phyloP scores from a whole-genome alignment of 2,888 invertebrate species.

The Thera britannica region DNA sequence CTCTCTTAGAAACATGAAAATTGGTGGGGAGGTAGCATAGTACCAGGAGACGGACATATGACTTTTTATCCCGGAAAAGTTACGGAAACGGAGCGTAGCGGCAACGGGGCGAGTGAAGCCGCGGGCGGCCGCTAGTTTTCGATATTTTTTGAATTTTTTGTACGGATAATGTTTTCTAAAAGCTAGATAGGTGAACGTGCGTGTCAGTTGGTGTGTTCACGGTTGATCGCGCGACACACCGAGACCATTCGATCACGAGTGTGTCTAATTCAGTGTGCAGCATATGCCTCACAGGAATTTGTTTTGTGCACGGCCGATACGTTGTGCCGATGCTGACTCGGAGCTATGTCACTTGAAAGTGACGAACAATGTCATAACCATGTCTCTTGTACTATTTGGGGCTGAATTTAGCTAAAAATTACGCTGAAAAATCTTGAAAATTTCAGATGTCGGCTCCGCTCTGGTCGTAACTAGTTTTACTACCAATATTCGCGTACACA shows the following conservation, averaged over 20 bases:
- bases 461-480: neutral
- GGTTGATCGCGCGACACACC: conserved; percentile 61
- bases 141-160: neutral
- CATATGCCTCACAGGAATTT: conserved; percentile 78
- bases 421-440: neutral
- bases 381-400: conserved; percentile 4
- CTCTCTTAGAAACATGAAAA: too few species aligned
- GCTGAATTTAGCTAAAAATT: neutral
- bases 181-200: conserved; percentile 18
- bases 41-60: too few species aligned
- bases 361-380: conserved; percentile 1
- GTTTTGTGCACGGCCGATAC: conserved; percentile 69
- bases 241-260: conserved; percentile 73
- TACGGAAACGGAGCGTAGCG: too few species aligned
- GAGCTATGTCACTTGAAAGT: conserved; percentile 22
- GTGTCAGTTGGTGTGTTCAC: conserved; percentile 56
- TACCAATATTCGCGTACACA: conserved; percentile 2
- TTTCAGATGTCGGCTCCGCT: neutral
- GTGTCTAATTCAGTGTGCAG: conserved; percentile 80
- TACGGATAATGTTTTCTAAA: conserved; percentile 5
- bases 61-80: too few species aligned
- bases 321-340: conserved; percentile 51
- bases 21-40: too few species aligned
- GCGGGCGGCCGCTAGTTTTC: neutral
- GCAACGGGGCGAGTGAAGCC: too few species aligned